A percentile compares a stretch with the other conserved stretches of the same genome.
phyloP scores from a whole-genome alignment of 1,140 invertebrate genomes.

The Hyles vespertilio region DNA sequence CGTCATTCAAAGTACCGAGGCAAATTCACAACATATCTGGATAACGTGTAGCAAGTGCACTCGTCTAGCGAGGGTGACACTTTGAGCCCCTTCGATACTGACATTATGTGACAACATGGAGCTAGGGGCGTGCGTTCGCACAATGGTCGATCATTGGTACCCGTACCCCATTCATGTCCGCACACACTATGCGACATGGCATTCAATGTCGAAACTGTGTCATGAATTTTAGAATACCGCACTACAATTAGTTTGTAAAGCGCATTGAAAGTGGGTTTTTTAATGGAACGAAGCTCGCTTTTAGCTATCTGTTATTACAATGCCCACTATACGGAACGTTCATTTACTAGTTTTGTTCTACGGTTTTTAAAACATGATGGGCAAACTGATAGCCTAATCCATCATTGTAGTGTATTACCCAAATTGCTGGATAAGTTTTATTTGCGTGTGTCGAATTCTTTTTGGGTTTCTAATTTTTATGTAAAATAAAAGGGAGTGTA shows the following conservation, averaged over 20 bases:
- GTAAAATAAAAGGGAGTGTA: no score
- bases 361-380: no score
- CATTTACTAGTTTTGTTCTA: no score
- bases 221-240: constrained; percentile 4
- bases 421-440: no score
- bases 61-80: constrained; percentile 64
- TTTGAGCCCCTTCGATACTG: constrained; percentile 67
- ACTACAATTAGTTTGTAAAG: not conserved
- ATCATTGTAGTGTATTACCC: no score
- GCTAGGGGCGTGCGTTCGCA: constrained; percentile 42
- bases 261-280: not conserved
- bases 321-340: no score
- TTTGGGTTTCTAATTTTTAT: no score
- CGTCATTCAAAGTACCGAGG: constrained; percentile 68
- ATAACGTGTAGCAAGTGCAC: constrained; percentile 68
- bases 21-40: constrained; percentile 65
- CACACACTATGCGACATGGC: constrained; percentile 29
- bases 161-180: constrained; percentile 42
- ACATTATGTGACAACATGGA: constrained; percentile 66
- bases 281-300: no score
- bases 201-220: constrained; percentile 25
- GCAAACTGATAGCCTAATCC: no score
- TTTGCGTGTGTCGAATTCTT: no score
- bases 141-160: constrained; percentile 61
- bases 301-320: no score